These are phyloP conservation scores for Pongo pygmaeus DNA, from an alignment of 2,113 vertebrate species.

Conservation along the genomic window DNA sequence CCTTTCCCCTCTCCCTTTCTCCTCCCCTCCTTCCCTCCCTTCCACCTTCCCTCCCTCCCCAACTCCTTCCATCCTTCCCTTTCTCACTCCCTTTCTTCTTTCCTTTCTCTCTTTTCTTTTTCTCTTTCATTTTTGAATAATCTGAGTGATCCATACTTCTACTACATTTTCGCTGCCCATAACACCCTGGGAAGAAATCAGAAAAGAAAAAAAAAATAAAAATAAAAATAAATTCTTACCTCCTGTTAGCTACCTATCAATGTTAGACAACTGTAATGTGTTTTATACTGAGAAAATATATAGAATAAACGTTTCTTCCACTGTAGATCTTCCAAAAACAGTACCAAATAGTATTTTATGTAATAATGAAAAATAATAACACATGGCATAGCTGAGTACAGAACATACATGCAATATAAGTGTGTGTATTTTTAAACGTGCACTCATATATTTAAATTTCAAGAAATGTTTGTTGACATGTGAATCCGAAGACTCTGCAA, in stretches of 20 bases:
- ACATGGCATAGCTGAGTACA: background rate
- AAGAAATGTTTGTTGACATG: background rate
- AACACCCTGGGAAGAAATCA: background rate
- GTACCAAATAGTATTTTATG: background rate
- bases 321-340: background rate
- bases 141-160: background rate
- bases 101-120: no score
- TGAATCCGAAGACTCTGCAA: background rate
- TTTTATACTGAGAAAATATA: background rate
- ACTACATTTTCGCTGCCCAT: background rate
- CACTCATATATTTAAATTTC: background rate
- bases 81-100: rapidly evolving
- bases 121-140: background rate
- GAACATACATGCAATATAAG: background rate
- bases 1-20: background rate
- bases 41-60: no score
- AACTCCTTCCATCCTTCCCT: background rate
- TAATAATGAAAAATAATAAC: background rate
- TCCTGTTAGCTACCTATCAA: background rate
- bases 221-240: background rate
- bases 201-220: background rate
- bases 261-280: background rate
- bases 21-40: no score
- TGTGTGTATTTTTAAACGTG: background rate
- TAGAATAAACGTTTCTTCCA: background rate